phyloP scores from a whole-genome alignment of 1,140 invertebrate species.

The Scaptomyza pallida region DNA sequence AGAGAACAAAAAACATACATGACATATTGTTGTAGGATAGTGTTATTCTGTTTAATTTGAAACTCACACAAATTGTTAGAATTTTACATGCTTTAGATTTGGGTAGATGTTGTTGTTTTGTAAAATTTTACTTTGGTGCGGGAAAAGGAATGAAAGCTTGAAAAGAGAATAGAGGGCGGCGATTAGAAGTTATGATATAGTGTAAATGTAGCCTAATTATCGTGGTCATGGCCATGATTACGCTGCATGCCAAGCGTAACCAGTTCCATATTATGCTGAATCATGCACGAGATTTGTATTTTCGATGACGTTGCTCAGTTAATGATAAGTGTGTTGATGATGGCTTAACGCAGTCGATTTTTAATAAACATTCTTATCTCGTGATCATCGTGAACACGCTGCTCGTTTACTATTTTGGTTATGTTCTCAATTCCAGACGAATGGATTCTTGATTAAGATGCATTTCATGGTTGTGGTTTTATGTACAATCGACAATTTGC shows the following conservation, averaged over 20 bases:
- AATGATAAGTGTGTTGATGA: not conserved
- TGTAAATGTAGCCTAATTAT: not conserved
- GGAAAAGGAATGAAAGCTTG: constrained; percentile 64
- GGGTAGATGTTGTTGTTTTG: constrained; percentile 44
- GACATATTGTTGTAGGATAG: no score
- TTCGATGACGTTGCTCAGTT: not conserved
- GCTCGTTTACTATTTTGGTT: not conserved
- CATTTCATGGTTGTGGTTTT: not conserved
- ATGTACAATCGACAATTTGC: not conserved
- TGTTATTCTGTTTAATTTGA: constrained; percentile 1
- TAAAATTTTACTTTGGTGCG: constrained; percentile 68
- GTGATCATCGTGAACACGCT: not conserved
- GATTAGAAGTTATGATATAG: not conserved
- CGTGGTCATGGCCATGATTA: not conserved
- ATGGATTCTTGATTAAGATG: not conserved
- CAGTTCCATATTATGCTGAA: constrained; percentile 5
- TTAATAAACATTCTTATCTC: not conserved
- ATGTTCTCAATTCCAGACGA: not conserved
- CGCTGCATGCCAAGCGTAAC: constrained; percentile 7
- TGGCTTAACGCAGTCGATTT: not conserved
- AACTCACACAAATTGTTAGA: constrained; percentile 27
- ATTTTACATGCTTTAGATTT: not conserved
- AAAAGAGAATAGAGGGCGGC: constrained; percentile 4
- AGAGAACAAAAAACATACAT: not conserved
- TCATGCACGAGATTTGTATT: constrained; percentile 1